These are phyloP conservation scores for Corythoichthys intestinalis DNA, from an alignment of 2,113 vertebrate species.

Conservation along the genomic window DNA sequence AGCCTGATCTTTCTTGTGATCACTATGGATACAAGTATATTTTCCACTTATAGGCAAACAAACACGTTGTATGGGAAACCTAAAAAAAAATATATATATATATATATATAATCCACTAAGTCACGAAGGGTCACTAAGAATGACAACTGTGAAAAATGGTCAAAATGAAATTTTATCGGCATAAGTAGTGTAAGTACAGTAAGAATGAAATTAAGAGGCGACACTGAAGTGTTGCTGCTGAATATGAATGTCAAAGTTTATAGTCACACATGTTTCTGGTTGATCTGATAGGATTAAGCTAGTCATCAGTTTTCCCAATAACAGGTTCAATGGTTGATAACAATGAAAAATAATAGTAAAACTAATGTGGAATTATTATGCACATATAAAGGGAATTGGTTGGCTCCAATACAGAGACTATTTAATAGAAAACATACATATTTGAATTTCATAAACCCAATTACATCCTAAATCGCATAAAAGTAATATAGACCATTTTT, in stretches of 20 bases:
- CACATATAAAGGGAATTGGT: constrained; percentile 34
- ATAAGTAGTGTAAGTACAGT: neutral
- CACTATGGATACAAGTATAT: neutral
- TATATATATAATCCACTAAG: no score
- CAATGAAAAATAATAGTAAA: constrained; percentile 35
- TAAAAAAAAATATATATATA: no score
- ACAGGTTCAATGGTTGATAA: constrained; percentile 20
- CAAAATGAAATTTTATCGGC: no score
- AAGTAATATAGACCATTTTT: constrained; percentile 36
- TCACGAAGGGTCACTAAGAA: no score
- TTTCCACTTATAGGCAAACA: no score
- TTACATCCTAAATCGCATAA: constrained; percentile 42
- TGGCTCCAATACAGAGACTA: constrained; percentile 22
- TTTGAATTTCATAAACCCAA: constrained; percentile 43
- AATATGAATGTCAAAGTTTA: constrained; percentile 40
- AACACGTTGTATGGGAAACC: no score
- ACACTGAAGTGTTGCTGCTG: constrained; percentile 27
- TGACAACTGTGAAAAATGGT: no score
- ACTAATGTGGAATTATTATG: constrained; percentile 23
- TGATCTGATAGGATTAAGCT: constrained; percentile 46
- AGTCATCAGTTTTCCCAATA: constrained; percentile 51
- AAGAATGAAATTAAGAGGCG: neutral
- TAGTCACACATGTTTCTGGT: constrained; percentile 18
- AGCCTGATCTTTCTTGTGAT: neutral
- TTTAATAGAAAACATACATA: constrained; percentile 40